A percentile compares a stretch with the other conserved stretches of the same genome.
Conservation (phyloP, 2,888 invertebrate genomes). For the Ptilodon capucinus region DNA sequence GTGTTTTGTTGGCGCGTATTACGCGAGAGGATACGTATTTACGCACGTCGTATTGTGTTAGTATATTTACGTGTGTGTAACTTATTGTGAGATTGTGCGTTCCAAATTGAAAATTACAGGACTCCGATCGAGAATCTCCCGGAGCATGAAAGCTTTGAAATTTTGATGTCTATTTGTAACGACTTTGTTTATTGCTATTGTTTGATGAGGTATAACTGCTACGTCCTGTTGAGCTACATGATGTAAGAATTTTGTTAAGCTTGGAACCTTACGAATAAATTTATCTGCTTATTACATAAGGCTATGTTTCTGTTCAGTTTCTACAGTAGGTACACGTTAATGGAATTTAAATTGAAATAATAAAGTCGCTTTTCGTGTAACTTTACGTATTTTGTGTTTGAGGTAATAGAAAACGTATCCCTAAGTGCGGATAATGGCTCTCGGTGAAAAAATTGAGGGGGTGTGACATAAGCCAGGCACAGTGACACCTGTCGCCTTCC, state of each 20-base stretch:
- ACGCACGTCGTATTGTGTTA: not conserved
- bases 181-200: too few species aligned
- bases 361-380: conserved; percentile 12
- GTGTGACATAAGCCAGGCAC: conserved; percentile 25
- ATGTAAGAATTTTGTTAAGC: too few species aligned
- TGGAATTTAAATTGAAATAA: not conserved
- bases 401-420: conserved; percentile 37
- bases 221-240: too few species aligned
- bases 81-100: not conserved
- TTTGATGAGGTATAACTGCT: too few species aligned
- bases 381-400: conserved; percentile 30
- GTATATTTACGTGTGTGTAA: conserved; percentile 1
- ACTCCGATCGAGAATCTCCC: conserved; percentile 17
- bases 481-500: conserved; percentile 32
- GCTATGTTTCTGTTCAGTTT: too few species aligned
- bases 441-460: conserved; percentile 37
- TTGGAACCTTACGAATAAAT: too few species aligned
- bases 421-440: conserved; percentile 33
- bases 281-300: too few species aligned
- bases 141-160: conserved; percentile 1
- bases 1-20: not conserved
- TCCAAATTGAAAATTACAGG: not conserved
- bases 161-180: too few species aligned
- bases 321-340: not conserved
- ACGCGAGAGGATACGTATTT: conserved; percentile 2